Evolutionary conservation across 2,797 vertebrate genomes (phyloP), one percentile per base, ranked within the genome.

Genomic region (Neosalanx taihuensis): DNA sequence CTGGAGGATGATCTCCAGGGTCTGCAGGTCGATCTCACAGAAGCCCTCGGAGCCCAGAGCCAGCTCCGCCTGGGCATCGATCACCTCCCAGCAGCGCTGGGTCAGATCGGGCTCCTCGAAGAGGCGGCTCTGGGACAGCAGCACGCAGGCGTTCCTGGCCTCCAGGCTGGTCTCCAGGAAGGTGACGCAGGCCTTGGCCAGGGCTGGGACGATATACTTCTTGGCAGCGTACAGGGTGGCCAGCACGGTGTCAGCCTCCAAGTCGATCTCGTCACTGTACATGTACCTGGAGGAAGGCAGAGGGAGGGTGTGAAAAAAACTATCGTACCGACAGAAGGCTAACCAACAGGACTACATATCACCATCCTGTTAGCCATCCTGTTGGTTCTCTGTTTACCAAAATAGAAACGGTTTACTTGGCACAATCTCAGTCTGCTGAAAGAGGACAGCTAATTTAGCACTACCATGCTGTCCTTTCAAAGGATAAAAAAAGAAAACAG

Each of bases 71-170:
- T 99, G 98, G 0, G 97, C 96, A n/a, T 99, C 98, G 10, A 99
- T 99, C 72, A 99, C 97, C 88, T 97, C 95, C 97, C 98, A 99
- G 91, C 98, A 99, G 77, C 97, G 95, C 91, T 95, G 94, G 0
- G 93, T 96, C 81, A 99, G 90, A 86, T 98, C 96, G 0, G 97
- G 95, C 87, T 99, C 98, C 88, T 99, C 97, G 0, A 99, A 99
- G 69, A 99, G 93, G 12, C 94, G 92, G 90, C 98, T 99, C 92
- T 99, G 98, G 35, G 96, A 97, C 18, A 99, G 94, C 87, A 99
- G 92, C 67, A 99, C 94, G 3, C 97, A 99, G 53, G 97, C 97
- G 0, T 99, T 99, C 79, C 94, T 94, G 0, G 97, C 98, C 81
- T 99, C 97, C 85, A 99, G 90, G 79, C 97, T 97, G 0, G 96